Percentiles rank a stretch among this genome's conserved stretches.
These are phyloP conservation scores for Lucifuga dentata DNA, from an alignment of 2,113 vertebrate genomes.

Conservation along the genomic window DNA sequence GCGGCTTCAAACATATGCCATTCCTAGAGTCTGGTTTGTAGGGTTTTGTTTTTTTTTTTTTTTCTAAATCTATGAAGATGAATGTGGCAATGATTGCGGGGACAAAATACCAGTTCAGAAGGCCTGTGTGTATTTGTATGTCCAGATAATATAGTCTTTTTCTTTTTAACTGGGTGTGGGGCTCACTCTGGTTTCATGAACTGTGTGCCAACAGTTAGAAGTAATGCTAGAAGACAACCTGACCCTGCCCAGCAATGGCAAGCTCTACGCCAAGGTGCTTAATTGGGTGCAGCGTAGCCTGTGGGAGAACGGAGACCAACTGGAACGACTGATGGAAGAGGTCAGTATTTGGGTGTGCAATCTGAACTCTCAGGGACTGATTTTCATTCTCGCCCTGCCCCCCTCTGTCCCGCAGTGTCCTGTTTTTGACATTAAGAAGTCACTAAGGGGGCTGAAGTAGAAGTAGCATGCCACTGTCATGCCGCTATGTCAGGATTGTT, in stretches of 20 bases:
- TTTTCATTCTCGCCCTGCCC: slow-evolving; percentile 39
- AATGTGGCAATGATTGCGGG: too few species aligned
- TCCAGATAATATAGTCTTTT: neutral
- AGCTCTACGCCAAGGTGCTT: slow-evolving; percentile 98
- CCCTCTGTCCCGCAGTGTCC: slow-evolving; percentile 47
- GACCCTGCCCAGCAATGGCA: slow-evolving; percentile 95
- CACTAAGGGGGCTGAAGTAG: slow-evolving; percentile 66
- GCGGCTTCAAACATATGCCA: slow-evolving; percentile 8
- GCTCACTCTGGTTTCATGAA: slow-evolving; percentile 3
- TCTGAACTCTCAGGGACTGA: slow-evolving; percentile 1
- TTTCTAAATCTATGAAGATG: too few species aligned
- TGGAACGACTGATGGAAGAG: slow-evolving; percentile 98
- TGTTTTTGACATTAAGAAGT: slow-evolving; percentile 75
- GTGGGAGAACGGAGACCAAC: slow-evolving; percentile 95
- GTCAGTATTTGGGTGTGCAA: slow-evolving; percentile 85
- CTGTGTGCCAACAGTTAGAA: slow-evolving; percentile 88
- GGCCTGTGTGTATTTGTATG: neutral
- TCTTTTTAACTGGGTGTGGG: neutral
- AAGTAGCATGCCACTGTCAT: slow-evolving; percentile 73
- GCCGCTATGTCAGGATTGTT: slow-evolving; percentile 77
- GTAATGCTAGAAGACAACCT: slow-evolving; percentile 98
- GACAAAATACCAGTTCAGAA: too few species aligned
- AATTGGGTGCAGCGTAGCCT: slow-evolving; percentile 98
- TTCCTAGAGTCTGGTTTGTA: too few species aligned
- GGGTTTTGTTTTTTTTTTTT: too few species aligned